A percentile compares a stretch with the other conserved stretches of the same genome.
Evolutionary conservation across 2,888 invertebrate genomes (phyloP).

Genomic region (Antheraea yamamai): DNA sequence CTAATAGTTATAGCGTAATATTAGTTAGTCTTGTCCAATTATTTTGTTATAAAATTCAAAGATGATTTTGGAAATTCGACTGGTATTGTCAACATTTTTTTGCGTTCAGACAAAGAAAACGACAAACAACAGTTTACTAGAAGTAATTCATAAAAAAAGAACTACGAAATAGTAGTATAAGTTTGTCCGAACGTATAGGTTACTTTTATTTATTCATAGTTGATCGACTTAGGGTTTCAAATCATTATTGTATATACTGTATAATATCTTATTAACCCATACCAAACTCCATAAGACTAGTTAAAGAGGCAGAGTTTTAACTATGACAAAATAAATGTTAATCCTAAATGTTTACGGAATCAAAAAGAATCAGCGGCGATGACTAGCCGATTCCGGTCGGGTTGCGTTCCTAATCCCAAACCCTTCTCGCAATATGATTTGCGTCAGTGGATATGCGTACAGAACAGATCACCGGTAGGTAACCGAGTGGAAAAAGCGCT

Average conservation of each 20-base stretch:
- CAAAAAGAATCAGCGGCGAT: slow-evolving; percentile 72
- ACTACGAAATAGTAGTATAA: no score
- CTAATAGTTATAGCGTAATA: no score
- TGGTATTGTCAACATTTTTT: no score
- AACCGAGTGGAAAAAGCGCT: slow-evolving; percentile 81
- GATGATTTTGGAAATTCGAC: no score
- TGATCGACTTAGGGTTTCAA: neutral
- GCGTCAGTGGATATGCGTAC: slow-evolving; percentile 80
- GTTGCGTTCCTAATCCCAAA: slow-evolving; percentile 69
- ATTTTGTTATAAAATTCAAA: no score
- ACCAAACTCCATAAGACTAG: neutral
- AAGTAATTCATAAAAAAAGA: no score
- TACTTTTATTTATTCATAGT: neutral
- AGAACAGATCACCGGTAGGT: slow-evolving; percentile 78
- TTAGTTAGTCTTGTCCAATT: no score
- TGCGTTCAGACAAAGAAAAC: no score
- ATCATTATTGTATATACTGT: no score
- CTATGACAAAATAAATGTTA: neutral
- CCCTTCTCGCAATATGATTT: slow-evolving; percentile 82
- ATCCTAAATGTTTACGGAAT: slow-evolving; percentile 29
- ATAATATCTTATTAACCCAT: no score
- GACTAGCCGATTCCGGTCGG: slow-evolving; percentile 64
- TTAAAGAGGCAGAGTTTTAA: neutral
- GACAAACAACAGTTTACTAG: no score
- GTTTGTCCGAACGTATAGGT: neutral